Evolutionary conservation across 2,797 vertebrate genomes (phyloP), one percentile per base, ranked within the genome.

Genomic region (Hemitrygon akajei): DNA sequence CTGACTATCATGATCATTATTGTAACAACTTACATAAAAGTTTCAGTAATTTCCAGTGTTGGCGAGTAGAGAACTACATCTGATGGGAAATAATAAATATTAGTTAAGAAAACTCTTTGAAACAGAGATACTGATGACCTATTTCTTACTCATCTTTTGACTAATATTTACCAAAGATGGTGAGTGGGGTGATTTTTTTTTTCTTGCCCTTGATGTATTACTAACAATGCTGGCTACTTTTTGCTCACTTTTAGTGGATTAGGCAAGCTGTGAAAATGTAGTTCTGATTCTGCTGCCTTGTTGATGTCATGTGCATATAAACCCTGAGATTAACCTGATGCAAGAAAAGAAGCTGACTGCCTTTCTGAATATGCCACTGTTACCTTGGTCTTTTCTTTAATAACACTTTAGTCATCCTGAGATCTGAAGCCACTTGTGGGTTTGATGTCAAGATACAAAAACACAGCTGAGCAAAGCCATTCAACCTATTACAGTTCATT

Each of bases 31-130:
- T 16, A 75, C 37, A 16, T 75, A 20, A 47, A 47, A 75, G 71
- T 93, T 76, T 56, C 91, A 93, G 71, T 76, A 47, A 93, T 76
- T 76, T 76, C 22, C 12, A 14, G 71, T 27, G 25, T 75, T 93
- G 40, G 34, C 56, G 40, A 76, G 37, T 56, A 93, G 37, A 93
- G 73, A 75, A 47, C 60, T 89, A 20, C 60, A 56, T 22, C 69
- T 93, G 69, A 93, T 71, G 73, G 91, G 69, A 93, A 93, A 76
- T 76, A 76, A 30, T 47, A 92, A 92, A 92, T 73, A 76, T 93
- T 25, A 76, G 73, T 20, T 69, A 11, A 56, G 25, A 56, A 76
- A 76, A 25, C 75, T 75, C 73, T 93, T 75, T 93, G 37, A 93
- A 93, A n/a, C 27, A 56, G 66, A 75, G 56, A 76, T 93, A 76